A percentile compares a stretch with the other conserved stretches of the same genome.
Evolutionary conservation across 1,140 invertebrate genomes (phyloP).

Genomic region (Harlomillsia oculata): DNA sequence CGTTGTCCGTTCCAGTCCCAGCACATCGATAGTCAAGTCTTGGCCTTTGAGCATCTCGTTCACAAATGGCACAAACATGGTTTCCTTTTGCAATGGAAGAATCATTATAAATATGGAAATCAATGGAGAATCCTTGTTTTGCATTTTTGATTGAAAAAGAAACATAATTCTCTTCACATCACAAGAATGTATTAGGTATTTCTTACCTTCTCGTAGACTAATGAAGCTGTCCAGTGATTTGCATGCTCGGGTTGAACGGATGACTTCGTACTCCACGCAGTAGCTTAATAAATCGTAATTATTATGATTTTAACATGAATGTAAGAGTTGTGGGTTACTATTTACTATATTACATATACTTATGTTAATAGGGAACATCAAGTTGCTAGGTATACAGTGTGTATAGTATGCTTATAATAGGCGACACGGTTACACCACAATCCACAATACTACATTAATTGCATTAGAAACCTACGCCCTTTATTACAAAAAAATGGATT

Average conservation of each 20-base stretch:
- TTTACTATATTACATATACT: no score
- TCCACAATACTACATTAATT: no score
- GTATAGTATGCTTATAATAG: no score
- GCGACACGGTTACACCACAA: no score
- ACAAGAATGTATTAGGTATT: not conserved
- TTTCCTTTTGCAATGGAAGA: constrained; percentile 46
- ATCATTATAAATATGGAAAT: not conserved
- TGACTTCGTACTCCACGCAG: constrained; percentile 68
- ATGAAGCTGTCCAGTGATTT: constrained; percentile 59
- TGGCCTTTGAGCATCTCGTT: constrained; percentile 59
- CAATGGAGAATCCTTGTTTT: no score
- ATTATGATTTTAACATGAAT: no score
- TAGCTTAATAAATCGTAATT: no score
- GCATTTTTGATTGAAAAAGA: not conserved
- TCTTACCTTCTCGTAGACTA: constrained; percentile 60
- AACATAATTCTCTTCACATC: constrained; percentile 23
- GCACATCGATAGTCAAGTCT: constrained; percentile 62
- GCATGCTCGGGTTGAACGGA: constrained; percentile 68
- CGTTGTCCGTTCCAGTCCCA: constrained; percentile 60
- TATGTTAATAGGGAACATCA: no score
- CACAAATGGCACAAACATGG: constrained; percentile 63
- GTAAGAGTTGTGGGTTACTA: no score
- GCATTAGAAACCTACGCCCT: no score
- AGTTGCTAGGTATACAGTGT: no score
- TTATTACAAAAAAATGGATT: no score